Percentiles rank a stretch among this genome's conserved stretches.
These are phyloP conservation scores for Matsumurasca onukii DNA, from an alignment of 1,140 invertebrate genomes.

Conservation along the genomic window DNA sequence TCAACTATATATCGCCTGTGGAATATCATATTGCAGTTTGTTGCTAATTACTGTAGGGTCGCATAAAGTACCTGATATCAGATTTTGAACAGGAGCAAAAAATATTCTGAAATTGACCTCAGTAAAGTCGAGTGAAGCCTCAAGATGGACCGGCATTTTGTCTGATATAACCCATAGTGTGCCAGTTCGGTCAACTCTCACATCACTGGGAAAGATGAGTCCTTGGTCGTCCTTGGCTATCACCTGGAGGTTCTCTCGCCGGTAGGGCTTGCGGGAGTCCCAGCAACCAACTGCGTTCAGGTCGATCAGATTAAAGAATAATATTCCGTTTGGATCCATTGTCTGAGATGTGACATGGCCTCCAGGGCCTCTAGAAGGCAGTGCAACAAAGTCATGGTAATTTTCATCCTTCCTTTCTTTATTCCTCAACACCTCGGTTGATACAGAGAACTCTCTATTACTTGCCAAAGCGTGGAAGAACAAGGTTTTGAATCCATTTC, in stretches of 20 bases:
- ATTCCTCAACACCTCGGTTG: conserved; percentile 68
- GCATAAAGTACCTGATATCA: conserved; percentile 70
- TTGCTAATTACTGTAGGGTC: conserved; percentile 45
- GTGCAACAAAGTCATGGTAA: conserved; percentile 62
- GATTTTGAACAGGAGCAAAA: conserved; percentile 60
- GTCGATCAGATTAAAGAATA: conserved; percentile 75
- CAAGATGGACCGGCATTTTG: conserved; percentile 73
- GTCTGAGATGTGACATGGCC: conserved; percentile 68
- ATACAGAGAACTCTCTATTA: conserved; percentile 73
- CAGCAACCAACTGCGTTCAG: conserved; percentile 80
- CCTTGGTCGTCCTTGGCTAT: conserved; percentile 72
- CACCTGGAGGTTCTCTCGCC: conserved; percentile 50
- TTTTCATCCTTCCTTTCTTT: conserved; percentile 58
- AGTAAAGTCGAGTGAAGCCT: conserved; percentile 68
- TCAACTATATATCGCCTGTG: too few relatives aligned
- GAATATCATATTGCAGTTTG: too few relatives aligned
- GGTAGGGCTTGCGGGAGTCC: conserved; percentile 65
- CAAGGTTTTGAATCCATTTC: conserved; percentile 65
- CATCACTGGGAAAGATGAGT: conserved; percentile 73
- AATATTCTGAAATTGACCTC: conserved; percentile 78
- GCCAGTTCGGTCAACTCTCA: conserved; percentile 66
- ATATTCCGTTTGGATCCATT: conserved; percentile 69
- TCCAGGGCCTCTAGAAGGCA: conserved; percentile 61
- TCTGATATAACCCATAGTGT: conserved; percentile 75
- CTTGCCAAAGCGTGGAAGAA: conserved; percentile 78